Evolutionary conservation across 2,797 vertebrate genomes (phyloP).

Genomic region (Lepilemur septentrionalis): DNA sequence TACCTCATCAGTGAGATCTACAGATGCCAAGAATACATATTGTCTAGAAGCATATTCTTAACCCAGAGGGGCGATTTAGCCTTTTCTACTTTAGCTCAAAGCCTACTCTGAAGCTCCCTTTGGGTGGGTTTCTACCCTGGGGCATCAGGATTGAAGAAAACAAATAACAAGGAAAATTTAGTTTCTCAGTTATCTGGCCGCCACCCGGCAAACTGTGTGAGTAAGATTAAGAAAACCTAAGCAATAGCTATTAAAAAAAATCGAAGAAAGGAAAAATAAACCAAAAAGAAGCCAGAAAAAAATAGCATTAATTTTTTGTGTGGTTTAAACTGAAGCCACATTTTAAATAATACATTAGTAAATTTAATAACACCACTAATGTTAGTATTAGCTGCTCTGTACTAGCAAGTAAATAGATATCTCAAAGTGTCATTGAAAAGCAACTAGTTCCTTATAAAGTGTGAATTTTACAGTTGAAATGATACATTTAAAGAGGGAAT

Average conservation of each 20-base stretch:
- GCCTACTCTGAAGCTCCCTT: slow-evolving; percentile 40
- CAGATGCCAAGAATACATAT: slow-evolving; percentile 48
- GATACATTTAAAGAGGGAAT: neutral
- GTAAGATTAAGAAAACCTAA: slow-evolving; percentile 57
- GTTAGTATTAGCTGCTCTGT: neutral
- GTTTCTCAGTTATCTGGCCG: slow-evolving; percentile 60
- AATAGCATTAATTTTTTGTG: slow-evolving; percentile 28
- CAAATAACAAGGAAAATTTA: slow-evolving; percentile 36
- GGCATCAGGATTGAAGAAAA: neutral
- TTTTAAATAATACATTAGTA: neutral
- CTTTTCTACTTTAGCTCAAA: slow-evolving; percentile 49
- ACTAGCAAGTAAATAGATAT: neutral
- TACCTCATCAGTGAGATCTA: slow-evolving; percentile 56
- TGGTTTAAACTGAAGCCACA: neutral
- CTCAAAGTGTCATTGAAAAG: neutral
- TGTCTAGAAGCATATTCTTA: slow-evolving; percentile 52
- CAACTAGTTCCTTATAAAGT: neutral
- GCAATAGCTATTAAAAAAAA: slow-evolving; percentile 20
- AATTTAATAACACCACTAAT: neutral
- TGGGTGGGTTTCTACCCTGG: neutral
- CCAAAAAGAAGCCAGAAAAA: neutral
- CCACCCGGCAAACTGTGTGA: slow-evolving; percentile 7
- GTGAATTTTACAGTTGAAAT: neutral
- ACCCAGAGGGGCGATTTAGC: slow-evolving; percentile 41
- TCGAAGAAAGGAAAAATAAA: slow-evolving; percentile 6